A percentile compares a stretch with the other conserved stretches of the same genome.
These are phyloP conservation scores for Rhodeus uyekii DNA, from an alignment of 2,797 vertebrate genomes.

Conservation along the genomic window DNA sequence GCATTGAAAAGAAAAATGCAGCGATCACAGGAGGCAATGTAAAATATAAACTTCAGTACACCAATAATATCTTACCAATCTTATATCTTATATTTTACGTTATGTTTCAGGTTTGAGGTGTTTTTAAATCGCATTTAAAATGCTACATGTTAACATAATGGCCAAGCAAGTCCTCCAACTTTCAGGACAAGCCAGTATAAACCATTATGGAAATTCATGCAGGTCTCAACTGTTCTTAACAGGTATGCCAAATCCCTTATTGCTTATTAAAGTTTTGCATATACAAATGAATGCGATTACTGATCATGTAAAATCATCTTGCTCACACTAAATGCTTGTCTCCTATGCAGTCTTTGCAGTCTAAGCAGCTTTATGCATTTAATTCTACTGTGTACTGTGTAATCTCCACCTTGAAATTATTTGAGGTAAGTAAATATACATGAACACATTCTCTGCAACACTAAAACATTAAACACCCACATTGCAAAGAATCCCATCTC, in stretches of 20 bases:
- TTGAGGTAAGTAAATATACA: constrained; percentile 3
- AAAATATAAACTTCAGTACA: constrained; percentile 29
- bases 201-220: background rate
- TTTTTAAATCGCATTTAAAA: background rate
- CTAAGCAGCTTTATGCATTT: background rate
- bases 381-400: background rate
- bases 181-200: background rate
- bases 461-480: constrained; percentile 17
- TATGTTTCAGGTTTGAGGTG: too few species aligned
- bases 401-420: background rate
- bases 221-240: background rate
- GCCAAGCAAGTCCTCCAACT: background rate
- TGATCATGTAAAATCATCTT: background rate
- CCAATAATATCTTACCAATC: too few species aligned
- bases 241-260: background rate
- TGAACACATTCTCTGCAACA: background rate
- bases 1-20: background rate
- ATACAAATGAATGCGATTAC: background rate
- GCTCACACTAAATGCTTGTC: background rate
- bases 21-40: constrained; percentile 1
- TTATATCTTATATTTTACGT: too few species aligned
- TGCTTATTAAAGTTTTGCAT: background rate
- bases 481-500: background rate
- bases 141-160: background rate
- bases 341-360: too few species aligned